Conservation (phyloP, 2,113 vertebrate species). For the Phocoena sinus region DNA sequence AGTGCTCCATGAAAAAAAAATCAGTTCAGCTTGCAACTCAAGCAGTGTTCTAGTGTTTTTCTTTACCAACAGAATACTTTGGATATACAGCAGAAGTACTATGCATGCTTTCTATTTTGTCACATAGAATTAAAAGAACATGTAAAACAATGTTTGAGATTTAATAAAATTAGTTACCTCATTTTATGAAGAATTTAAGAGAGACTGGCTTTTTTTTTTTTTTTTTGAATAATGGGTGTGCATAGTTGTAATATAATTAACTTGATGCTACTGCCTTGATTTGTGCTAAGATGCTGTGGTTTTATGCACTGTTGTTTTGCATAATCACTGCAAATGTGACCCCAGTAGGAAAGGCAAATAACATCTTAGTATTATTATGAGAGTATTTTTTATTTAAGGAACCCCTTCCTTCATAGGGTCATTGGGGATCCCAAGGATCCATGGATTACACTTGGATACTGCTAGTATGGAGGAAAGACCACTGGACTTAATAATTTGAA, state of each 20-base stretch:
- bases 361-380: background rate
- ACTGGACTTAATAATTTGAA: background rate
- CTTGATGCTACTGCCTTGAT: background rate
- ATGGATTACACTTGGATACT: background rate
- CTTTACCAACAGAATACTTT: background rate
- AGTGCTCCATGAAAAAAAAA: background rate
- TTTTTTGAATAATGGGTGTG: background rate
- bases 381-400: background rate
- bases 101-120: background rate
- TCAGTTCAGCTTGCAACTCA: background rate
- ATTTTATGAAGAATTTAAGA: background rate
- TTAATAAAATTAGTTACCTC: background rate
- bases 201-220: background rate
- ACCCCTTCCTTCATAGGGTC: background rate
- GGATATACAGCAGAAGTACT: background rate
- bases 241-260: background rate
- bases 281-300: background rate
- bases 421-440: background rate
- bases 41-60: background rate
- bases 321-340: background rate
- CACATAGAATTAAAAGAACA: background rate
- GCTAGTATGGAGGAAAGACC: background rate
- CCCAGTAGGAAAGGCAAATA: background rate
- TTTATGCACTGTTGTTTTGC: background rate
- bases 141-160: background rate